These are phyloP conservation scores for Drosophila carrolli DNA, from an alignment of 1,140 invertebrate genomes.

Conservation along the genomic window DNA sequence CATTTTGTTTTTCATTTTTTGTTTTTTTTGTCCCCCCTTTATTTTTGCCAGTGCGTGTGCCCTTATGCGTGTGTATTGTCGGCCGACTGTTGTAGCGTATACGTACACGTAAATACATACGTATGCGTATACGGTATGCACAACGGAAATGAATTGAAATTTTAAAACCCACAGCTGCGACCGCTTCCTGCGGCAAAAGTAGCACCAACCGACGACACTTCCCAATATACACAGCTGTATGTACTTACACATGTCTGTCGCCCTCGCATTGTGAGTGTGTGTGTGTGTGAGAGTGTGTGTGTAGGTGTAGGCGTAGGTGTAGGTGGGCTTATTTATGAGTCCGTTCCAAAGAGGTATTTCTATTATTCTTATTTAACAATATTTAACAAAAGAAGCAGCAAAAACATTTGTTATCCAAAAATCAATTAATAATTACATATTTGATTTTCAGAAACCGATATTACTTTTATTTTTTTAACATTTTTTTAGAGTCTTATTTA, in stretches of 20 bases:
- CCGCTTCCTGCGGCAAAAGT: constrained; percentile 81
- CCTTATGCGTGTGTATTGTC: constrained; percentile 12
- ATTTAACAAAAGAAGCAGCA: neutral
- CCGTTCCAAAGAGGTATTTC: constrained; percentile 34
- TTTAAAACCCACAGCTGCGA: constrained; percentile 82
- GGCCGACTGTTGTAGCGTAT: constrained; percentile 30
- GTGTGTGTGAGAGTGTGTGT: neutral
- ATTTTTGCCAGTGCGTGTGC: constrained; percentile 10
- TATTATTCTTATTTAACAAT: constrained; percentile 27
- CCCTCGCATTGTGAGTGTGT: neutral
- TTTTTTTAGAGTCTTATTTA: no score
- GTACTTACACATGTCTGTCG: constrained; percentile 48
- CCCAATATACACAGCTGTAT: constrained; percentile 45
- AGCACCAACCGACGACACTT: constrained; percentile 66
- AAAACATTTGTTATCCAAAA: no score
- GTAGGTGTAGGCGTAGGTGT: neutral
- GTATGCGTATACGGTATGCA: constrained; percentile 52
- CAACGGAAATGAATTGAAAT: constrained; percentile 83
- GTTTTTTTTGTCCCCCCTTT: neutral
- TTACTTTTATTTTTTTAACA: no score
- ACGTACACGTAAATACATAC: constrained; percentile 13
- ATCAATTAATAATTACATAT: no score
- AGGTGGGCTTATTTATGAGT: constrained; percentile 33
- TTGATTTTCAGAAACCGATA: no score
- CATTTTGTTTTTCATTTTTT: constrained; percentile 51